Percentiles rank a stretch among this genome's conserved stretches.
phyloP scores from a whole-genome alignment of 2,888 invertebrate genomes.

The Hartigia nigra region DNA sequence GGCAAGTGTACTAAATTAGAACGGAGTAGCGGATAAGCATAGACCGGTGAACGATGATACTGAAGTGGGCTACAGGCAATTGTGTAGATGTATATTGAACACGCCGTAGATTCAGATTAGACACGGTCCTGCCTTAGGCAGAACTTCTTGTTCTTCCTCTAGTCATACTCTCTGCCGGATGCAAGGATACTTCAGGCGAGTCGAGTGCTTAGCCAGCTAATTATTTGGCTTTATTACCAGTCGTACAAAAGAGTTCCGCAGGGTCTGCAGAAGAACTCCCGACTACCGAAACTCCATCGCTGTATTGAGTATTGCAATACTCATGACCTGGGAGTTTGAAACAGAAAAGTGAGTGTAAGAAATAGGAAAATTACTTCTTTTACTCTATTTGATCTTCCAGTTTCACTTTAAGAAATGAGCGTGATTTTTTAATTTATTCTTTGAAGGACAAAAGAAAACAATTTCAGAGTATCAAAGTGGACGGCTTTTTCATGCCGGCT shows the following conservation, averaged over 20 bases:
- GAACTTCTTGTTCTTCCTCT: not conserved
- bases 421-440: too few species aligned
- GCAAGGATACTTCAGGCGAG: conserved; percentile 1
- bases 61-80: not conserved
- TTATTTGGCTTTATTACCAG: conserved; percentile 25
- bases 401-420: not conserved
- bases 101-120: conserved; percentile 26
- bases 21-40: not conserved
- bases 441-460: not conserved
- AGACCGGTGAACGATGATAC: not conserved
- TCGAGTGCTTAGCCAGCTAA: conserved; percentile 26
- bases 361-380: not conserved
- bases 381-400: not conserved
- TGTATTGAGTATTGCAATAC: not conserved
- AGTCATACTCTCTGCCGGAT: not conserved
- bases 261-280: not conserved
- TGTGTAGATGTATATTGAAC: not conserved
- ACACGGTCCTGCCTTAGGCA: conserved; percentile 20
- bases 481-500: not conserved
- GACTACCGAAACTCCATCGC: not conserved
- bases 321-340: not conserved
- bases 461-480: not conserved
- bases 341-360: not conserved
- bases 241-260: conserved; percentile 9
- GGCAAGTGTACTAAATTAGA: not conserved